Percentiles rank a stretch among this genome's conserved stretches.
phyloP scores from a whole-genome alignment of 1,140 invertebrate genomes.

The Lineus longissimus region DNA sequence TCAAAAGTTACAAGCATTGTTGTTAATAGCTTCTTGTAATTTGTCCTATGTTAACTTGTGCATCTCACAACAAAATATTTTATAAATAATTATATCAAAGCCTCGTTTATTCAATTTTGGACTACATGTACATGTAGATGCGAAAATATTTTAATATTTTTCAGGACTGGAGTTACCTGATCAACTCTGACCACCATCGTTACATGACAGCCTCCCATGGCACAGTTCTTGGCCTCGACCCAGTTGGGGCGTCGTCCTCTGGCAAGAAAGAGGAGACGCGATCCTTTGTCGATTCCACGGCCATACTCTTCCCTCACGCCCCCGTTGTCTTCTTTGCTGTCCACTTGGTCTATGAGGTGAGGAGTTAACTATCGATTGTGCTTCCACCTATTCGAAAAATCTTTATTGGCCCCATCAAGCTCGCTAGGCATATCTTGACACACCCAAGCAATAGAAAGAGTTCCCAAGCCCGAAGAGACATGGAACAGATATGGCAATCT shows the following conservation, averaged over 20 bases:
- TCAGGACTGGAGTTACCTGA: conserved; percentile 74
- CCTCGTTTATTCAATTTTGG: no score
- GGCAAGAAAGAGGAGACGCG: conserved; percentile 39
- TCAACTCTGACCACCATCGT: conserved; percentile 60
- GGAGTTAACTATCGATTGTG: conserved; percentile 5
- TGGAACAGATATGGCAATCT: no score
- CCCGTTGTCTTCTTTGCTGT: conserved; percentile 73
- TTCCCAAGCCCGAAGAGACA: no score
- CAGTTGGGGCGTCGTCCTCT: conserved; percentile 32
- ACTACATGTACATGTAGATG: neutral
- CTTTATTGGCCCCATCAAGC: neutral
- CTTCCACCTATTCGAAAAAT: neutral
- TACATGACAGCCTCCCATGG: conserved; percentile 21
- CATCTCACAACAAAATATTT: no score
- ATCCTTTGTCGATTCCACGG: conserved; percentile 62
- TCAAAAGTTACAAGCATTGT: no score
- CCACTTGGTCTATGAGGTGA: conserved; percentile 81
- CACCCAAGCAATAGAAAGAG: no score
- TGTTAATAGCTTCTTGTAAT: no score
- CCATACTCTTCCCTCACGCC: conserved; percentile 71
- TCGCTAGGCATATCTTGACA: no score
- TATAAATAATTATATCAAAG: no score
- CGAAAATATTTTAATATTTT: conserved; percentile 3
- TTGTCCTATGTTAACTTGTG: no score
- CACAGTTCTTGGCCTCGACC: conserved; percentile 39